Conservation (phyloP, 2,888 invertebrate species). For the Harpalus rufipes region DNA sequence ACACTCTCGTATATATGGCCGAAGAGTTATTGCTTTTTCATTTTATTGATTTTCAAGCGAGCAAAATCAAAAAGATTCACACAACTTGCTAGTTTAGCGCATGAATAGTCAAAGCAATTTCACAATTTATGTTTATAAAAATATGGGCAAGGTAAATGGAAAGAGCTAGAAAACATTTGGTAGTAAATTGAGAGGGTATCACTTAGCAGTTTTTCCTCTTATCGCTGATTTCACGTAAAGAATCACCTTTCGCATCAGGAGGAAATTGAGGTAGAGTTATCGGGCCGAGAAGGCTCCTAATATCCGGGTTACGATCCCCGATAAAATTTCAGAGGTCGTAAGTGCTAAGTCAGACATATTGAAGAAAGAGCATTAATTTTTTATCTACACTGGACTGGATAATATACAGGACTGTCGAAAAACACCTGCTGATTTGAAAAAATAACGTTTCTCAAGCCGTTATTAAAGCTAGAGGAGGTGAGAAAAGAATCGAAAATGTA, state of each 20-base stretch:
- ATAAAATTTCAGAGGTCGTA: conserved; percentile 17
- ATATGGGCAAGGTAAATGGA: conserved; percentile 9
- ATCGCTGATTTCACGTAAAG: conserved; percentile 36
- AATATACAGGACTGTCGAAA: too few relatives aligned
- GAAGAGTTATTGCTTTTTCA: conserved; percentile 35
- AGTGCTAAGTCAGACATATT: conserved; percentile 9
- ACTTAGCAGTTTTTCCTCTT: conserved; percentile 18
- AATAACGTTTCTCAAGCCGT: too few relatives aligned
- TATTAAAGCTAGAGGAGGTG: too few relatives aligned
- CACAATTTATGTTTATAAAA: conserved; percentile 14
- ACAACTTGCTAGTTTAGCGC: conserved; percentile 1
- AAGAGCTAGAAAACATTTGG: not conserved
- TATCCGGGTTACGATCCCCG: not conserved
- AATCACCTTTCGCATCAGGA: conserved; percentile 27
- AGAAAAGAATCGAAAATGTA: too few relatives aligned
- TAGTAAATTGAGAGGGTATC: conserved; percentile 7
- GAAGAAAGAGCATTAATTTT: not conserved
- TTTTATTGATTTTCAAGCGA: conserved; percentile 11
- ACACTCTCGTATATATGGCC: conserved; percentile 18
- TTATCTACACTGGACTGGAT: not conserved
- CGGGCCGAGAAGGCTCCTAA: not conserved
- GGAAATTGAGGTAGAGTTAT: not conserved
- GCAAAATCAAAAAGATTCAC: conserved; percentile 26
- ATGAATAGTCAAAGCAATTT: conserved; percentile 32
- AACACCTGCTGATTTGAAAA: too few relatives aligned